A percentile compares a stretch with the other conserved stretches of the same genome.
These are phyloP conservation scores for Eudyptes chrysolophus DNA, from an alignment of 2,113 vertebrate genomes.

Conservation along the genomic window DNA sequence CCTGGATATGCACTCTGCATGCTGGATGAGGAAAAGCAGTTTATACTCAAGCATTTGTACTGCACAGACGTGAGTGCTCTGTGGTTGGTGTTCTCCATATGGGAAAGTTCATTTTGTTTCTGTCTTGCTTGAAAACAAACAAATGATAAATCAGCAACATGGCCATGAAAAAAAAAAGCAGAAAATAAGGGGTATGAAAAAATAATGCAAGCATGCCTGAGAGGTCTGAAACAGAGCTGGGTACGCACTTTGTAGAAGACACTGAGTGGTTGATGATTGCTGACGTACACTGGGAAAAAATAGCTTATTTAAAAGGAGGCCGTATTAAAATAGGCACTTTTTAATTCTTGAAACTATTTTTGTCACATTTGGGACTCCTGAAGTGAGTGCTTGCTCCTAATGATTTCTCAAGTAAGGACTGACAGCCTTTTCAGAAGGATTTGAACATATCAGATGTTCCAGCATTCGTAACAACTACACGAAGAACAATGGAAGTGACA, in stretches of 20 bases:
- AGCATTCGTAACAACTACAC: not conserved
- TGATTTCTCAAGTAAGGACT: not conserved
- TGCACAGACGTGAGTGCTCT: conserved; percentile 21
- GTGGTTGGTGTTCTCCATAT: conserved; percentile 58
- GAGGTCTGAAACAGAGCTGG: not conserved
- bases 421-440: not conserved
- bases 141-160: conserved; percentile 41
- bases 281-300: not conserved
- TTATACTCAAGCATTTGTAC: conserved; percentile 5
- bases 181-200: not conserved
- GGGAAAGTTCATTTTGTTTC: conserved; percentile 58
- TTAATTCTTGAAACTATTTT: conserved; percentile 24
- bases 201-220: not conserved
- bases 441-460: not conserved
- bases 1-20: not conserved
- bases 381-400: not conserved
- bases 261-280: not conserved
- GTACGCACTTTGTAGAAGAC: not conserved
- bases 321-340: not conserved
- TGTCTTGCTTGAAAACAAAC: conserved; percentile 61
- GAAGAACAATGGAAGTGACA: not conserved
- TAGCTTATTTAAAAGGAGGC: not conserved
- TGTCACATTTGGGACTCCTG: not conserved
- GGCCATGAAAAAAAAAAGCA: not conserved
- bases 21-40: conserved; percentile 24